Conservation (phyloP, 2,888 invertebrate species). For the Choreutis nemorana region DNA sequence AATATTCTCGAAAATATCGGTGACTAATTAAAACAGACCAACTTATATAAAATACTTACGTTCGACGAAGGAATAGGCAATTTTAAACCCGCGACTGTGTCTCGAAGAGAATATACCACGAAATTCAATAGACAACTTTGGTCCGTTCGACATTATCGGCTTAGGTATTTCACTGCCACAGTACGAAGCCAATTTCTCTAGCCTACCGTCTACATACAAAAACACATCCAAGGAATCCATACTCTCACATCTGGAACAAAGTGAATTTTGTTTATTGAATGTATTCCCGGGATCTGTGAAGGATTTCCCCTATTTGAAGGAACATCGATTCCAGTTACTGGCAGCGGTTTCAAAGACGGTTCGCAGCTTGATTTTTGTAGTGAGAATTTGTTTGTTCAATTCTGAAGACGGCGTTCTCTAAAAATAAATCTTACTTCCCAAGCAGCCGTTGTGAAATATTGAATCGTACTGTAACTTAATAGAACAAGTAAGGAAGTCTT, state of each 20-base stretch:
- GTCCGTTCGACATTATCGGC: constrained; percentile 93
- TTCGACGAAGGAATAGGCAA: constrained; percentile 87
- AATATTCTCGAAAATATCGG: no score
- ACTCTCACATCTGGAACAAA: constrained; percentile 75
- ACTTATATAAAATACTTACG: no score
- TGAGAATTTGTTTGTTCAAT: constrained; percentile 6
- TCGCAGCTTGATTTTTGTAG: background rate
- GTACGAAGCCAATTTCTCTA: constrained; percentile 87
- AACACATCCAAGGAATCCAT: constrained; percentile 81
- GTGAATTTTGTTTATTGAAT: constrained; percentile 17
- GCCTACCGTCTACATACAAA: constrained; percentile 82
- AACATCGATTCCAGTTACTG: no score
- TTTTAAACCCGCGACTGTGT: constrained; percentile 85
- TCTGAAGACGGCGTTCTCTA: no score
- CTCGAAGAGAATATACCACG: constrained; percentile 78
- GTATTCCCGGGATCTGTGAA: no score
- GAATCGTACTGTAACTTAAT: constrained; percentile 2
- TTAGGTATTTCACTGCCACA: constrained; percentile 86
- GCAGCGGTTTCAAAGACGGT: background rate
- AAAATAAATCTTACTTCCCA: no score
- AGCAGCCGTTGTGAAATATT: no score
- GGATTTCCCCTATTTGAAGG: no score
- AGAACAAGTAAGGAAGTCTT: background rate
- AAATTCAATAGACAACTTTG: constrained; percentile 85
- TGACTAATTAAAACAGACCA: no score